phyloP scores from a whole-genome alignment of 1,140 invertebrate genomes.

The Meteorus sp. region DNA sequence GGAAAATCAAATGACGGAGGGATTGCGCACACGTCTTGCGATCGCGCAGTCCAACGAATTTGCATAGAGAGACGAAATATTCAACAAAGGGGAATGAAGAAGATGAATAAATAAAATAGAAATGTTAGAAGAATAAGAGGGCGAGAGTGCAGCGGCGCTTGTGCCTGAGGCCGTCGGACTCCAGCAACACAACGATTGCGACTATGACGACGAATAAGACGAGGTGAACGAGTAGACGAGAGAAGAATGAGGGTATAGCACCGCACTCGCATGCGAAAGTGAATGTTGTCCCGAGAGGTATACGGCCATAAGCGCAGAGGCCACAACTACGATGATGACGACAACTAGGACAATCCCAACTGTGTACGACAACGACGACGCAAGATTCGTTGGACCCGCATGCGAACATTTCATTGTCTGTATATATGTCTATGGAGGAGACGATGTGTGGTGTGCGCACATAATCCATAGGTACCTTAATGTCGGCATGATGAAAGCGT shows the following conservation, averaged over 20 bases:
- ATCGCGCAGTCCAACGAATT: conserved; percentile 21
- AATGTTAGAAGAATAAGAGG: conserved; percentile 10
- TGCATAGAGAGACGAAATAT: conserved; percentile 10
- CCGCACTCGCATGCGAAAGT: conserved; percentile 12
- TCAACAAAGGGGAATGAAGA: no score
- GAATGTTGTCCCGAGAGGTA: conserved; percentile 15
- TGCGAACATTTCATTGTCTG: conserved; percentile 48
- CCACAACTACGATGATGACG: not conserved
- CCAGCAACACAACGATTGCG: no score
- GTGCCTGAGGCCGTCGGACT: conserved; percentile 17
- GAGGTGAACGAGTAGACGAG: conserved; percentile 5
- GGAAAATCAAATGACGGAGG: conserved; percentile 20
- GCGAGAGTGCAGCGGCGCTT: conserved; percentile 15
- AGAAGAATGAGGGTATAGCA: conserved; percentile 23
- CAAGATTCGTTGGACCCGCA: conserved; percentile 54
- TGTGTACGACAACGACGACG: conserved; percentile 33
- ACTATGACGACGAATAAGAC: no score
- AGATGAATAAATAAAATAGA: not conserved
- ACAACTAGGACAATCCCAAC: no score
- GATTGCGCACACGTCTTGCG: conserved; percentile 5
- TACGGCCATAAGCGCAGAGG: conserved; percentile 40
- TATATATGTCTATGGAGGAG: no score
- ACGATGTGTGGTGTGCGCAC: conserved; percentile 11
- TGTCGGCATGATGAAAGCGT: conserved; percentile 52
- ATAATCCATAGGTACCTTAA: conserved; percentile 40